These are phyloP conservation scores for Ciconia maguari DNA, from an alignment of 2,113 vertebrate species.

Conservation along the genomic window DNA sequence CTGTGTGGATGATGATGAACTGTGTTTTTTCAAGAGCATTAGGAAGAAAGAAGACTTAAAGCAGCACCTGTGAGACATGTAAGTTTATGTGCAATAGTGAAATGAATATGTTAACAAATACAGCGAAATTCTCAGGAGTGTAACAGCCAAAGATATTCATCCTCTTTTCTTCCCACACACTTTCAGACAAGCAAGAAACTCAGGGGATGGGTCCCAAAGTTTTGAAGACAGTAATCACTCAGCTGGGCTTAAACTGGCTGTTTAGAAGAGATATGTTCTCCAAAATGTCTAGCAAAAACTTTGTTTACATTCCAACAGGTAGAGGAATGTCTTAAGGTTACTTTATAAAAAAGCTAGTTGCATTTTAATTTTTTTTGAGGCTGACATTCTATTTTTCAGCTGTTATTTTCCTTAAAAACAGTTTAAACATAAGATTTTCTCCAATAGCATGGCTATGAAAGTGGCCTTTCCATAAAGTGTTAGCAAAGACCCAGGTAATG, in stretches of 20 bases:
- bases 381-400: not conserved
- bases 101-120: not conserved
- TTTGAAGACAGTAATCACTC: not conserved
- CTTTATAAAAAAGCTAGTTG: fast-evolving
- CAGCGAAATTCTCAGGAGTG: not conserved
- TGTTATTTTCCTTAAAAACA: not conserved
- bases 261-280: not conserved
- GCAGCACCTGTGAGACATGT: not conserved
- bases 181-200: not conserved
- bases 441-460: not conserved
- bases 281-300: not conserved
- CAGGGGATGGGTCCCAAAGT: not conserved
- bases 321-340: not conserved
- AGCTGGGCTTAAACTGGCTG: not conserved
- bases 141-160: not conserved
- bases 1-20: not conserved
- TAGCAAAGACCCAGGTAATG: not conserved
- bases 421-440: not conserved
- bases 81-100: not conserved
- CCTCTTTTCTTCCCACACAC: not conserved
- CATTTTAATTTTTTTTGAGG: not conserved
- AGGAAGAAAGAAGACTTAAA: not conserved
- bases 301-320: not conserved
- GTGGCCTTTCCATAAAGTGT: not conserved
- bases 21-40: not conserved